A percentile compares a stretch with the other conserved stretches of the same genome.
phyloP scores from a whole-genome alignment of 1,140 invertebrate genomes.

The Drosophila punjabiensis region DNA sequence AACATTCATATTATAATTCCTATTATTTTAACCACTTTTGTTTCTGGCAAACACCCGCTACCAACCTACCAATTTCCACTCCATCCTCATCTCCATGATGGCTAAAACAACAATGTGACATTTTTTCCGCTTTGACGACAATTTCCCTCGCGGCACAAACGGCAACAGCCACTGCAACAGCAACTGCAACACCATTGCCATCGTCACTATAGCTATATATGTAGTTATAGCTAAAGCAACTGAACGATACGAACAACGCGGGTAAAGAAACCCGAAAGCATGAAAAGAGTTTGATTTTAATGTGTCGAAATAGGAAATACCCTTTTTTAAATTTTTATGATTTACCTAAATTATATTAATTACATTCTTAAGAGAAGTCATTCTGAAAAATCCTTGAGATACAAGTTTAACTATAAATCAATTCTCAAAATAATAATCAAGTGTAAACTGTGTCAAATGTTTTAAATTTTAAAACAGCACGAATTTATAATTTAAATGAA shows the following conservation, averaged over 20 bases:
- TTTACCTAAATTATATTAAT: background rate
- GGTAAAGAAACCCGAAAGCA: conserved; percentile 33
- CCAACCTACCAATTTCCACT: conserved; percentile 2
- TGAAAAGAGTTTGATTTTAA: background rate
- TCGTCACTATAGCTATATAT: conserved; percentile 33
- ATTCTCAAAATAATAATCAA: background rate
- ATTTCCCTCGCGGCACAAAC: conserved; percentile 78
- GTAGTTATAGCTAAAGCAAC: conserved; percentile 38
- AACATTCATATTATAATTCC: background rate
- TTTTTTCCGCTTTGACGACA: conserved; percentile 81
- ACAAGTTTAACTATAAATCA: no score
- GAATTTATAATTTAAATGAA: background rate
- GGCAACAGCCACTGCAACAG: conserved; percentile 48
- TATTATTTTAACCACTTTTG: conserved; percentile 1
- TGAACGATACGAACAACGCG: conserved; percentile 57
- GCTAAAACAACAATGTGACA: conserved; percentile 80
- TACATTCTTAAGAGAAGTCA: background rate
- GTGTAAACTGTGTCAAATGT: background rate
- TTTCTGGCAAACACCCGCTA: background rate
- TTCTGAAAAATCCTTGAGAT: no score
- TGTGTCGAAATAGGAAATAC: background rate
- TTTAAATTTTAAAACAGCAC: background rate
- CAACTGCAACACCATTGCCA: conserved; percentile 47
- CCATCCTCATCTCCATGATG: conserved; percentile 44
- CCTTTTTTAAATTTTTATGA: background rate